These are phyloP conservation scores for Bombyx huttoni DNA, from an alignment of 2,888 invertebrate species.

Conservation along the genomic window DNA sequence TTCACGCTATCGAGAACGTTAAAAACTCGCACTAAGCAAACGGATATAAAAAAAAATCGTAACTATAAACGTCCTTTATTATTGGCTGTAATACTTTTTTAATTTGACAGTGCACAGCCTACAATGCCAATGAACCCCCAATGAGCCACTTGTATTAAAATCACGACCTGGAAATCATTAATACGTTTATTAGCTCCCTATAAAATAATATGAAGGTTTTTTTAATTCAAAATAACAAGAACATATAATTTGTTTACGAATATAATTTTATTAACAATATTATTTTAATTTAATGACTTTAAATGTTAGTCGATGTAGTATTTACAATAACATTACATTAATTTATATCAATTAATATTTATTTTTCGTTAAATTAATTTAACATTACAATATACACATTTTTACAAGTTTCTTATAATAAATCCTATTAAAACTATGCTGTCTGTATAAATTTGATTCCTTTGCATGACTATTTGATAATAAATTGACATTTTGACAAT, in stretches of 20 bases:
- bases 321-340: slow-evolving; percentile 53
- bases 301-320: slow-evolving; percentile 66
- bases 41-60: no score
- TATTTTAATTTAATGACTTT: slow-evolving; percentile 70
- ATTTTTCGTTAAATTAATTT: not conserved
- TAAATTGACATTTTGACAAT: not conserved
- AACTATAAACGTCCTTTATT: no score
- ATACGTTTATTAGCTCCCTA: no score
- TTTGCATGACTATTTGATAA: slow-evolving; percentile 2
- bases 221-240: slow-evolving; percentile 14
- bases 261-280: slow-evolving; percentile 72
- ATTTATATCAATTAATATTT: slow-evolving; percentile 39
- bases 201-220: no score
- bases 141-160: no score
- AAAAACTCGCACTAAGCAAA: no score
- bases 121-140: no score
- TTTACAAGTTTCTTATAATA: slow-evolving; percentile 47
- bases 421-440: slow-evolving; percentile 19
- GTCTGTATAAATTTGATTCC: slow-evolving; percentile 8
- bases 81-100: no score
- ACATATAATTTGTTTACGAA: slow-evolving; percentile 58
- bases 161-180: no score
- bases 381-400: slow-evolving; percentile 30
- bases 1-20: no score
- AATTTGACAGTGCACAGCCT: no score